A percentile compares a stretch with the other conserved stretches of the same genome.
phyloP scores from a whole-genome alignment of 1,140 invertebrate genomes.

The Ceratitis capitata region DNA sequence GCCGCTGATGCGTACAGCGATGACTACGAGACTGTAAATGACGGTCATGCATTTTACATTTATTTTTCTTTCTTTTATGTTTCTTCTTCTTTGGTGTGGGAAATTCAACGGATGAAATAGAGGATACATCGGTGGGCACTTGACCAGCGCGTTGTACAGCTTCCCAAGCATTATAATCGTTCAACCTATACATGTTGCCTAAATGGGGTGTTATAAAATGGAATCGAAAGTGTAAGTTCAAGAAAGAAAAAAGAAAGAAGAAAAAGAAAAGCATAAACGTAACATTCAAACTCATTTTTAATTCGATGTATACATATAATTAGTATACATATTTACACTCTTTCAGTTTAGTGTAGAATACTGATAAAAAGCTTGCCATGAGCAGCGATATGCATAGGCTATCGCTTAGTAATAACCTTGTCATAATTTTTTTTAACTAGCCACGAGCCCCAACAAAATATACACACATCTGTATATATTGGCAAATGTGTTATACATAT shows the following conservation, averaged over 20 bases:
- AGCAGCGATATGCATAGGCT: background rate
- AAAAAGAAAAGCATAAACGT: no score
- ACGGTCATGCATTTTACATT: background rate
- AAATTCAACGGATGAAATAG: slow-evolving; percentile 44
- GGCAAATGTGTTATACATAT: background rate
- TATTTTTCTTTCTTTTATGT: slow-evolving; percentile 39
- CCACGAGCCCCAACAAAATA: background rate
- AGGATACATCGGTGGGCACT: slow-evolving; percentile 43
- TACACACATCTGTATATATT: background rate
- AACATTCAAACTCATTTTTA: no score
- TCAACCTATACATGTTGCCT: background rate
- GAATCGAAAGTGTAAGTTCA: no score
- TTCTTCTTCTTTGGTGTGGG: slow-evolving; percentile 41
- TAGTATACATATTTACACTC: no score
- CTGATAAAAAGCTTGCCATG: background rate
- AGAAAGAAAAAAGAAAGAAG: no score
- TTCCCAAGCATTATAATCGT: background rate
- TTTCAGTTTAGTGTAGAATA: background rate
- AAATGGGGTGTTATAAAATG: no score
- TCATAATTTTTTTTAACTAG: background rate
- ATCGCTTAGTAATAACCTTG: background rate
- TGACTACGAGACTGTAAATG: background rate
- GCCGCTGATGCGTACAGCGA: slow-evolving; percentile 13
- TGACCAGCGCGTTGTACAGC: slow-evolving; percentile 34
- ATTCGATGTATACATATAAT: no score